Evolutionary conservation across 1,140 invertebrate species (phyloP), one percentile per base, ranked within the genome.

Genomic region (Bombus picipes): DNA sequence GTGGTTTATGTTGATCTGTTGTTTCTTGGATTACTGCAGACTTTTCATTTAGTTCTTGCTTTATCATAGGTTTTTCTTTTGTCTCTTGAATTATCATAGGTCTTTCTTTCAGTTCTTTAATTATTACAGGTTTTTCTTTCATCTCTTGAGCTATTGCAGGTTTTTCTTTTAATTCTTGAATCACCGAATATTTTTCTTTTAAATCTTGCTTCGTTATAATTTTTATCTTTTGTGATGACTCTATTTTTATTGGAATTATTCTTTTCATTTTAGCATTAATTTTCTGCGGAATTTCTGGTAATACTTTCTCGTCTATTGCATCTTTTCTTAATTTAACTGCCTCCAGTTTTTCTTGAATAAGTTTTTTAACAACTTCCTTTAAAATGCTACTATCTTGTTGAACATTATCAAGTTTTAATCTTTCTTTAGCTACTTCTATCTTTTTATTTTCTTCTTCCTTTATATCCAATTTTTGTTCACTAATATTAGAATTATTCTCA

Each of bases 301-400:
- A 83, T n/a, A 73, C 76, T 78, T 8, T 90, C 80, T 87, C 72
- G n/a, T 83, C 86, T 9, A 65, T 68, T 1, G 39, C 8, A 9
- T 93, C 90, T 66, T 86, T 91, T 77, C 85, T 92, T 3, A 85
- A 80, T 68, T 92, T 91, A 15, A 89, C 90, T 87, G 95, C 93
- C 74, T 92, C 90, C 86, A 92, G 92, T 81, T 94, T 95, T 74
- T 93, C 92, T 89, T 93, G 91, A 66, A 95, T 95, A 25, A 94
- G 81, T 90, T 94, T 94, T 78, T 93, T 94, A 13, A 94, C 90
- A 28, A 92, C 91, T 88, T 95, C 91, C 81, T 95, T 95, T n/a
- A 93, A 79, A 43, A 87, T 91, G 10, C 47, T 86, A 43, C 34
- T 41, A 89, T 93, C 91, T 83, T 92, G 87, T 32, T 66, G 57